phyloP scores from a whole-genome alignment of 23 tunicate species.

The Styela clava region DNA sequence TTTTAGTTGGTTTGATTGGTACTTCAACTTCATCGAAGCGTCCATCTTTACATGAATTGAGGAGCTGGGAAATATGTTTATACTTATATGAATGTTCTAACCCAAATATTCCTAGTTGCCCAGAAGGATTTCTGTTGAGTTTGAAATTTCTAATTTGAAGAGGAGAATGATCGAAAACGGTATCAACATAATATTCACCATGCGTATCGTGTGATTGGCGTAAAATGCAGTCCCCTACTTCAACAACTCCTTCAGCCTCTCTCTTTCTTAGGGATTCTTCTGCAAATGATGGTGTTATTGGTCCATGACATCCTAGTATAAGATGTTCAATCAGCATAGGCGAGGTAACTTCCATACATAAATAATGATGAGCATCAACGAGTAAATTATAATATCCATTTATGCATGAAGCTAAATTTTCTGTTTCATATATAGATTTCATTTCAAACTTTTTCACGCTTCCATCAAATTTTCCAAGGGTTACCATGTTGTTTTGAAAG shows the following conservation, averaged over 20 bases:
- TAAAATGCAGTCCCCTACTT: slow-evolving; percentile 61
- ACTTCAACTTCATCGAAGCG: slow-evolving; percentile 22
- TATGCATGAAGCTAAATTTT: slow-evolving; percentile 73
- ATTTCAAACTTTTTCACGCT: slow-evolving; percentile 24
- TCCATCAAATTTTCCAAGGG: slow-evolving; percentile 56
- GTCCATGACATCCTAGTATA: slow-evolving; percentile 56
- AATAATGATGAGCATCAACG: slow-evolving; percentile 72
- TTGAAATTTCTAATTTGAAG: slow-evolving; percentile 58
- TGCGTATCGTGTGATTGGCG: slow-evolving; percentile 49
- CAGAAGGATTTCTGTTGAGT: slow-evolving; percentile 30
- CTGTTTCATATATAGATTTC: slow-evolving; percentile 35
- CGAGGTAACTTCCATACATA: slow-evolving; percentile 45
- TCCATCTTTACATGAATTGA: slow-evolving; percentile 40
- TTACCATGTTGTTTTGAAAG: slow-evolving; percentile 9
- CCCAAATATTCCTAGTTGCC: slow-evolving; percentile 57
- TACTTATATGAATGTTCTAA: slow-evolving; percentile 40
- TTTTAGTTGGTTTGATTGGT: slow-evolving; percentile 48
- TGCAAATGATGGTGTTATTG: slow-evolving; percentile 50
- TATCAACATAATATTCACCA: slow-evolving; percentile 70
- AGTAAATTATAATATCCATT: slow-evolving; percentile 75
- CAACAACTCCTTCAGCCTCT: not conserved
- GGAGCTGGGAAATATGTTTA: slow-evolving; percentile 25
- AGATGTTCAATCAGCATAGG: slow-evolving; percentile 44
- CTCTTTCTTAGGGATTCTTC: slow-evolving; percentile 12
- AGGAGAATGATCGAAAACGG: slow-evolving; percentile 31